A percentile compares a stretch with the other conserved stretches of the same genome.
phyloP scores from a whole-genome alignment of 2,888 invertebrate genomes.

The Apotomis turbidana region DNA sequence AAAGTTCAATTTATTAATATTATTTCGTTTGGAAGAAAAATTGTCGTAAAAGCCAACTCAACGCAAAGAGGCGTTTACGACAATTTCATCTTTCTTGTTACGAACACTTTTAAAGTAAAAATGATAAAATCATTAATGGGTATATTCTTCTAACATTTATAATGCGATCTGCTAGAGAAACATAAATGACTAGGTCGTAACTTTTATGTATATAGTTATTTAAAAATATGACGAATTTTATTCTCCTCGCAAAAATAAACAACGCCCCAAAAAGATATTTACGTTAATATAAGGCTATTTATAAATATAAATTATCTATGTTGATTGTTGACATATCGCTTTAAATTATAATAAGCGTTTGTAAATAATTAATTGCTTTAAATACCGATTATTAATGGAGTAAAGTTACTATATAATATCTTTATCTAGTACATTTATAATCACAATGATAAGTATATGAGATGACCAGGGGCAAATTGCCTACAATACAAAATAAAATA shows the following conservation, averaged over 20 bases:
- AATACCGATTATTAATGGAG: slow-evolving; percentile 20
- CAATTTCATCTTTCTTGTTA: background rate
- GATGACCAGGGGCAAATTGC: background rate
- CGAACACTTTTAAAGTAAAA: background rate
- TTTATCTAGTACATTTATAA: background rate
- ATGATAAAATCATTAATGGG: background rate
- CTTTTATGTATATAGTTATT: slow-evolving; percentile 21
- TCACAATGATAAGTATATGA: slow-evolving; percentile 1
- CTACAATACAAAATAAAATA: slow-evolving; percentile 2
- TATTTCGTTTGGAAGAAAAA: slow-evolving; percentile 7
- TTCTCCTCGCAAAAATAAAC: slow-evolving; percentile 31
- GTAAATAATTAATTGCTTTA: slow-evolving; percentile 21
- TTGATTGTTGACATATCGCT: background rate
- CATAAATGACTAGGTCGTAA: slow-evolving; percentile 19
- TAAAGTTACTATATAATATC: slow-evolving; percentile 10
- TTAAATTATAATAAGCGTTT: slow-evolving; percentile 30
- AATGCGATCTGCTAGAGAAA: slow-evolving; percentile 17
- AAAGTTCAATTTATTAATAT: slow-evolving; percentile 11
- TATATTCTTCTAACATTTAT: slow-evolving; percentile 24
- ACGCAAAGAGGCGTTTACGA: slow-evolving; percentile 7
- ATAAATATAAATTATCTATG: slow-evolving; percentile 12
- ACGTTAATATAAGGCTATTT: slow-evolving; percentile 33
- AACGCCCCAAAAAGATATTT: slow-evolving; percentile 22
- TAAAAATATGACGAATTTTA: slow-evolving; percentile 34
- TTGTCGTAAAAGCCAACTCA: slow-evolving; percentile 5